Evolutionary conservation across 2,113 vertebrate genomes (phyloP), one percentile per base, ranked within the genome.

Genomic region (Raja brachyura): DNA sequence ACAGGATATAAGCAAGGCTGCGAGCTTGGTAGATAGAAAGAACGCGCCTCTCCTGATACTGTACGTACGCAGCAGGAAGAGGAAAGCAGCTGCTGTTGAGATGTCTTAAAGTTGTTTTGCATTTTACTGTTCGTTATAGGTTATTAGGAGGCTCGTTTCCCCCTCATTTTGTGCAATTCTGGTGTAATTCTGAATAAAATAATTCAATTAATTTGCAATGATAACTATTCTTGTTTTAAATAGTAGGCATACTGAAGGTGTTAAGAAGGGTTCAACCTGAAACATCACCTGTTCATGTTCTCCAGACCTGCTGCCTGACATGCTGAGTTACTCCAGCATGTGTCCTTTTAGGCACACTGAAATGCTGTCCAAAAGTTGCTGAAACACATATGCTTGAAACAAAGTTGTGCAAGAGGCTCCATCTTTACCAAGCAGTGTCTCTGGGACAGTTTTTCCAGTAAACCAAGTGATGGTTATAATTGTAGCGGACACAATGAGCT

Each of bases 1-100:
- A 92, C 90, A 92, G 90, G 90, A 92, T 92, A 92, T 92, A 92
- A 73, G 70, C 33, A 73, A 54, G 90, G 66, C 90, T 92, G 63
- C 63, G 54, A 28, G 68, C 39, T 73, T 92, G 66, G 10, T 73
- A 92, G 90, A 92, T 92, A 73, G 90, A 92, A 92, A 48, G 66
- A 92, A 22, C 68, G 54, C 73, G 70, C 31, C 90, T 73, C 63
- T 68, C 31, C 90, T 92, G 66, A 20, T 92, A n/a, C n/a, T n/a
- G n/a, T n/a, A 73, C 4, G 22, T 92, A 25, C 22, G 14, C 63
- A 70, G 66, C 90, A 92, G 90, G 90, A 92, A 92, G 90, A 92
- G 33, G 63, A 88, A 92, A 92, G 90, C 90, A 92, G 68, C 66
- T 92, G 90, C 18, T 54, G 31, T 20, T 92, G 66, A 74, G 90